Conservation (phyloP, 2,797 vertebrate species). For the Melanotaenia nigrans region DNA sequence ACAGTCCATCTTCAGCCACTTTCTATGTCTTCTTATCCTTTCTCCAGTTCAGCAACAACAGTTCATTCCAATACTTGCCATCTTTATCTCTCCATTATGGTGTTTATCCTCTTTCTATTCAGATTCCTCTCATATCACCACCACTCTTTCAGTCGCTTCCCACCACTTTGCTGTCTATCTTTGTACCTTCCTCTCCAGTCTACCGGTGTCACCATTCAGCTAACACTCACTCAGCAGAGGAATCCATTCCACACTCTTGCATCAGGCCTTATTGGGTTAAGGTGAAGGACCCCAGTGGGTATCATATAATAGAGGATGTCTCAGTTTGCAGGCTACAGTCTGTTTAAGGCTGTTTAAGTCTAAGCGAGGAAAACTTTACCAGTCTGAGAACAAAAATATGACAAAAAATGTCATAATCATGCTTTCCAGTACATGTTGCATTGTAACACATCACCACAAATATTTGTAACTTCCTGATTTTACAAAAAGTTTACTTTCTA, state of each 20-base stretch:
- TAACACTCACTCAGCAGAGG: constrained; percentile 45
- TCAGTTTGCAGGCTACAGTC: constrained; percentile 13
- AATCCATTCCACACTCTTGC: constrained; percentile 52
- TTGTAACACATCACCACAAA: not conserved
- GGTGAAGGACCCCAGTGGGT: constrained; percentile 34
- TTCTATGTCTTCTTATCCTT: constrained; percentile 24
- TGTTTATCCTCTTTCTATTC: constrained; percentile 19
- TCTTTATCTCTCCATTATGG: constrained; percentile 37
- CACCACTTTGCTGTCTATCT: constrained; percentile 61
- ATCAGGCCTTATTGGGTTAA: constrained; percentile 68
- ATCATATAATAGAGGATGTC: constrained; percentile 22
- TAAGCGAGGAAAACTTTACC: not conserved
- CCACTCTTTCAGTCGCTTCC: constrained; percentile 11
- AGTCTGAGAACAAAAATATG: not conserved
- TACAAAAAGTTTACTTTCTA: constrained; percentile 1
- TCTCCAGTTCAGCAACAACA: constrained; percentile 39
- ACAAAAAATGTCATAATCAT: not conserved
- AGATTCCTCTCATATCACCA: constrained; percentile 44
- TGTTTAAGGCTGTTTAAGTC: not conserved
- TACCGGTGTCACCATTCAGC: constrained; percentile 61
- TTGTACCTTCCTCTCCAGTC: constrained; percentile 58
- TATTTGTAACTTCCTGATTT: not conserved
- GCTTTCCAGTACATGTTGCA: not conserved
- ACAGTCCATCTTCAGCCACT: constrained; percentile 2
- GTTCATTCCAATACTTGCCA: constrained; percentile 29